Evolutionary conservation across 2,113 vertebrate species (phyloP).

Genomic region (Paratilapia polleni): DNA sequence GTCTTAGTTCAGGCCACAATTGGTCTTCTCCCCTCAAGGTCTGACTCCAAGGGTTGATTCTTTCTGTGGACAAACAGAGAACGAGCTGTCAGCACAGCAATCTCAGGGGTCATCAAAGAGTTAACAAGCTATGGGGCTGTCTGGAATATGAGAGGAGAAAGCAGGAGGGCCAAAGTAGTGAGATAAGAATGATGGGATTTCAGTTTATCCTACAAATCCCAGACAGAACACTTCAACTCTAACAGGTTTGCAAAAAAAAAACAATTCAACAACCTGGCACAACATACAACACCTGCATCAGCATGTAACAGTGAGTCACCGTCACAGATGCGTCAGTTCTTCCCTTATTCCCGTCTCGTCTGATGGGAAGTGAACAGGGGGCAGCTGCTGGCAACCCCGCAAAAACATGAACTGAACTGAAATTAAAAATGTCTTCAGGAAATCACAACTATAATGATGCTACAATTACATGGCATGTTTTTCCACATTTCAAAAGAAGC

Average conservation of each 20-base stretch:
- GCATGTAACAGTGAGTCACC: slow-evolving; percentile 60
- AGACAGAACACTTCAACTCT: neutral
- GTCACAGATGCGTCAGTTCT: slow-evolving; percentile 42
- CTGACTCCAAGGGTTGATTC: slow-evolving; percentile 33
- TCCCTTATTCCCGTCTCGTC: slow-evolving; percentile 37
- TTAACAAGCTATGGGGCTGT: slow-evolving; percentile 32
- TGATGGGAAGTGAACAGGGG: slow-evolving; percentile 35
- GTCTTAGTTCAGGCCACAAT: slow-evolving; percentile 62
- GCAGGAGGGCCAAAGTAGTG: slow-evolving; percentile 3
- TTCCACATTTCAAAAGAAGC: neutral
- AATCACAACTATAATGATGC: neutral
- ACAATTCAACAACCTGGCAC: slow-evolving; percentile 43
- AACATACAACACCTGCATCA: slow-evolving; percentile 57
- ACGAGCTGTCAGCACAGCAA: slow-evolving; percentile 30
- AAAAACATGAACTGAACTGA: neutral
- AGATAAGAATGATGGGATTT: slow-evolving; percentile 48
- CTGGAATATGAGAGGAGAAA: slow-evolving; percentile 41
- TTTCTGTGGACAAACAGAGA: slow-evolving; percentile 54
- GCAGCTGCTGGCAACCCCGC: neutral
- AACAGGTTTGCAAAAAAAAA: slow-evolving; percentile 6
- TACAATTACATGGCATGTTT: neutral
- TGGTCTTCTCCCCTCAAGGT: slow-evolving; percentile 48
- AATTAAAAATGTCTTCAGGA: neutral
- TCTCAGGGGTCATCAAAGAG: slow-evolving; percentile 49
- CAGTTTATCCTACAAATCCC: slow-evolving; percentile 13